Percentiles rank a stretch among this genome's conserved stretches.
Conservation (phyloP, 2,888 invertebrate species). For the Standfussiana lucernea region DNA sequence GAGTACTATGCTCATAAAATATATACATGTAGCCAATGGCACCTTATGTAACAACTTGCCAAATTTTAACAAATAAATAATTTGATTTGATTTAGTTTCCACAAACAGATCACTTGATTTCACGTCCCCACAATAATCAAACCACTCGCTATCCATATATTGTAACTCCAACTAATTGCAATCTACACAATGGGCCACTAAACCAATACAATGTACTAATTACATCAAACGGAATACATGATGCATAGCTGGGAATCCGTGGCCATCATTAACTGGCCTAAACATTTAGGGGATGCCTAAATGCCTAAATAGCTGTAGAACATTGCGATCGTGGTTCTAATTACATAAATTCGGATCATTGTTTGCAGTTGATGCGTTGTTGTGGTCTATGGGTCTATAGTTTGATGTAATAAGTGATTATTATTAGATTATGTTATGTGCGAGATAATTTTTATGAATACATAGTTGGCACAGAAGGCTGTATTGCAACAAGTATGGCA, state of each 20-base stretch:
- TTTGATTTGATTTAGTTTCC: neutral
- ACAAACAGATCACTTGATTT: neutral
- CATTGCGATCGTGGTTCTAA: conserved; percentile 52
- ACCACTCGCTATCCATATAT: neutral
- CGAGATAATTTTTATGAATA: neutral
- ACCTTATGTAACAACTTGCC: no score
- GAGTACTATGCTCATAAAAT: no score
- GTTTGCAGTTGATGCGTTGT: conserved; percentile 35
- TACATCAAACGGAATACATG: conserved; percentile 59
- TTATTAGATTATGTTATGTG: neutral
- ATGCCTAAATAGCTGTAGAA: conserved; percentile 48
- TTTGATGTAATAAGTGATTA: conserved; percentile 3
- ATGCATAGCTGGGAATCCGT: conserved; percentile 58
- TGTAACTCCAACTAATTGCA: conserved; percentile 43
- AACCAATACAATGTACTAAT: conserved; percentile 59
- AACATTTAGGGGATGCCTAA: conserved; percentile 49
- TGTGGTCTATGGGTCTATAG: conserved; percentile 24
- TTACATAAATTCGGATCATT: conserved; percentile 57
- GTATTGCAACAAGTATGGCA: neutral
- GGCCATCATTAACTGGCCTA: conserved; percentile 62
- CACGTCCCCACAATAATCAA: conserved; percentile 11
- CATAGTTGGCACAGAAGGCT: neutral
- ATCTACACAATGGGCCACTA: conserved; percentile 41
- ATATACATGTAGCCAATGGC: no score
- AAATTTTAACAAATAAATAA: no score